A percentile compares a stretch with the other conserved stretches of the same genome.
Evolutionary conservation across 2,113 vertebrate species (phyloP).

Genomic region (Mastomys coucha): DNA sequence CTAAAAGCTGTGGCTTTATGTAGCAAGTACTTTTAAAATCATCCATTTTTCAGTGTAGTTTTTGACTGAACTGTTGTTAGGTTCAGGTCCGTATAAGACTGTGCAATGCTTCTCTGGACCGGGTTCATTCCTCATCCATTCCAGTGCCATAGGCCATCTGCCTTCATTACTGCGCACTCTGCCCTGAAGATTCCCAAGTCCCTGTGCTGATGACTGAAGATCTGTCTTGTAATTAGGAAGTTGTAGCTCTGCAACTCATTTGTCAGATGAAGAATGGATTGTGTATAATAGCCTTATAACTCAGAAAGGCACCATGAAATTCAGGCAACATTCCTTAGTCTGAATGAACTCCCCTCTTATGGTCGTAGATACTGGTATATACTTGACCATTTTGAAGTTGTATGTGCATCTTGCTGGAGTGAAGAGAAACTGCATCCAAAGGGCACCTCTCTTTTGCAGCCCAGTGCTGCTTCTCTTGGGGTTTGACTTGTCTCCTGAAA

Average conservation of each 20-base stretch:
- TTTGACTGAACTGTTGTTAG: constrained; percentile 16
- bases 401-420: neutral
- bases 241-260: constrained; percentile 45
- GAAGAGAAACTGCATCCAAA: neutral
- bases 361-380: neutral
- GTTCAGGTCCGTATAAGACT: neutral
- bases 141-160: constrained; percentile 5
- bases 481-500: neutral
- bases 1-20: neutral
- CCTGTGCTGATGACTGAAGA: constrained; percentile 42
- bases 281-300: constrained; percentile 31
- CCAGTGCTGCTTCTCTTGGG: neutral
- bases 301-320: neutral
- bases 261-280: constrained; percentile 17
- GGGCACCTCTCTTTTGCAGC: neutral
- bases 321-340: neutral
- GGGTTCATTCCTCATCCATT: neutral
- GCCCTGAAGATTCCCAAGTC: neutral
- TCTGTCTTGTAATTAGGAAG: neutral
- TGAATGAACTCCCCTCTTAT: neutral
- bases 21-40: constrained; percentile 11
- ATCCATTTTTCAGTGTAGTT: neutral
- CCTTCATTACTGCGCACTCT: neutral
- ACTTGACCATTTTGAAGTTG: neutral
- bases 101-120: neutral